phyloP scores from a whole-genome alignment of 2,113 vertebrate genomes.

The Protobothrops mucrosquamatus region DNA sequence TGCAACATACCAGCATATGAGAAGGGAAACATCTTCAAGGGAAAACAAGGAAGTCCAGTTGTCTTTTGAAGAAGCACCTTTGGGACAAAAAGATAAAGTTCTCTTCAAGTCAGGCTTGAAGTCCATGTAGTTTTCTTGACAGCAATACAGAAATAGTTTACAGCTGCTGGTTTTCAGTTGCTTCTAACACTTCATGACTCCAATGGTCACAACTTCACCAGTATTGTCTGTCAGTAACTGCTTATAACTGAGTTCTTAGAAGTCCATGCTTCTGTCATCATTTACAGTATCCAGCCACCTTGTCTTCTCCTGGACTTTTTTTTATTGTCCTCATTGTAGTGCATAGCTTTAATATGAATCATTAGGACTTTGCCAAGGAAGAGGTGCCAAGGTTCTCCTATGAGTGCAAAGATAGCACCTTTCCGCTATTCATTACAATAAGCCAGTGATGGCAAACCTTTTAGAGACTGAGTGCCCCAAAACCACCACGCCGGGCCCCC shows the following conservation, averaged over 20 bases:
- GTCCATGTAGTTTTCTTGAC: not conserved
- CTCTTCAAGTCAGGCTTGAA: not conserved
- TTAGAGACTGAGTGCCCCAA: too few relatives aligned
- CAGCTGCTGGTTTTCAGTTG: not conserved
- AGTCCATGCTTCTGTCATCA: not conserved
- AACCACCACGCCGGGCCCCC: too few relatives aligned
- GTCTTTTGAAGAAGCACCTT: not conserved
- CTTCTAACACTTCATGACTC: not conserved
- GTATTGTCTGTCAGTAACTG: not conserved
- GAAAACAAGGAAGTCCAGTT: not conserved
- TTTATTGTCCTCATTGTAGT: not conserved
- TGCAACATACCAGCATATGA: not conserved
- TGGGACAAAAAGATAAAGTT: not conserved
- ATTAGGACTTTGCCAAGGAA: not conserved
- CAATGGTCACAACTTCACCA: not conserved
- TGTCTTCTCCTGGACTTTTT: not conserved
- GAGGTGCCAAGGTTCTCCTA: not conserved
- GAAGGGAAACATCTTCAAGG: not conserved
- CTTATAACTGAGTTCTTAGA: not conserved
- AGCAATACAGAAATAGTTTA: not conserved
- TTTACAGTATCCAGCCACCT: not conserved
- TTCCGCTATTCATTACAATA: not conserved
- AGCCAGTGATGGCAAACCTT: too few relatives aligned
- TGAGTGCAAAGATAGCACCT: not conserved
- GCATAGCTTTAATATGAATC: not conserved